A percentile compares a stretch with the other conserved stretches of the same genome.
phyloP scores from a whole-genome alignment of 2,888 invertebrate genomes.

The Heliconius ismenius region DNA sequence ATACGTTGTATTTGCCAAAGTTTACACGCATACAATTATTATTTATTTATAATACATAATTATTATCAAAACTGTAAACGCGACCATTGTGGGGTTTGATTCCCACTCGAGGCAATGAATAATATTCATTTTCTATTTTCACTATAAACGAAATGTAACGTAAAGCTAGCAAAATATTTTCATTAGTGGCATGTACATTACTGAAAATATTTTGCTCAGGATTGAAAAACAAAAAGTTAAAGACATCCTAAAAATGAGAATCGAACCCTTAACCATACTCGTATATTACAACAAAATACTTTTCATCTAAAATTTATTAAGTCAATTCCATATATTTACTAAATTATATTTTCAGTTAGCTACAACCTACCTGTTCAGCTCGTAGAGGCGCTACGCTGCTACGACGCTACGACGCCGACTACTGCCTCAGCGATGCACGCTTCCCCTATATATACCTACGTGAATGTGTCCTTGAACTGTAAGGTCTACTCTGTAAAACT shows the following conservation, averaged over 20 bases:
- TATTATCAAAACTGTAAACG: not conserved
- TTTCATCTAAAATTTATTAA: not conserved
- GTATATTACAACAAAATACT: not conserved
- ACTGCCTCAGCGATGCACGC: not conserved
- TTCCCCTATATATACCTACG: conserved; percentile 12
- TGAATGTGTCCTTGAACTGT: conserved; percentile 1
- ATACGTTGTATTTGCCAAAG: not conserved
- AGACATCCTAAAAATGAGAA: not conserved
- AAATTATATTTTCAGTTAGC: not conserved
- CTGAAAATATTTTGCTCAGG: too few species aligned
- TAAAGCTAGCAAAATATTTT: too few species aligned
- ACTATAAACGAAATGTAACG: too few species aligned
- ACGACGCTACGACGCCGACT: conserved; percentile 15
- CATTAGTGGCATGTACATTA: too few species aligned
- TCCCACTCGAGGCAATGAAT: not conserved
- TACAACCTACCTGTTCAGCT: conserved; percentile 2
- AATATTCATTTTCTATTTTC: not conserved
- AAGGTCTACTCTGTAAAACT: not conserved
- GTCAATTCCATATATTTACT: not conserved
- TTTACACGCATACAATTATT: too few species aligned
- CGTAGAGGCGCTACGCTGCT: conserved; percentile 27
- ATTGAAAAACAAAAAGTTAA: too few species aligned
- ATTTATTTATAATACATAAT: too few species aligned
- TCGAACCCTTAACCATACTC: not conserved
- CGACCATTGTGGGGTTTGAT: not conserved